phyloP scores from a whole-genome alignment of 2,888 invertebrate genomes.

The Autographa pulchrina region DNA sequence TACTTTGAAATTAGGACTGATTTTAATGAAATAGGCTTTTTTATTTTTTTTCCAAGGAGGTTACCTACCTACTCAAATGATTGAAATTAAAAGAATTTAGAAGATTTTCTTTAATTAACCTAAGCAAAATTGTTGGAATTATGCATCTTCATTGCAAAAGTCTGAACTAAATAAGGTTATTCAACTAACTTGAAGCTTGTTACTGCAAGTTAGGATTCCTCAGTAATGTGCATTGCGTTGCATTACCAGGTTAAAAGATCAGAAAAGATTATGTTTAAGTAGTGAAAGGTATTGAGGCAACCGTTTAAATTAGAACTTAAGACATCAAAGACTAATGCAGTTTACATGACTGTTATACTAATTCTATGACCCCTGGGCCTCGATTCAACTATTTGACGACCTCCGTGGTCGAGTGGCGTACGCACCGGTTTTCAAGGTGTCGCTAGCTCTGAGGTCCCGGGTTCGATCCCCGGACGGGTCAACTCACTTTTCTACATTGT shows the following conservation, averaged over 20 bases:
- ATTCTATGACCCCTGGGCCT: neutral
- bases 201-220: neutral
- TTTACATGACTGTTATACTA: neutral
- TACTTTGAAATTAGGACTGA: no score
- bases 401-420: no score
- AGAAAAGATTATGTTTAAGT: constrained; percentile 29
- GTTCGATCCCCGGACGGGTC: no score
- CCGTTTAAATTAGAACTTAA: constrained; percentile 2
- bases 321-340: neutral
- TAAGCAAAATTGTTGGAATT: neutral
- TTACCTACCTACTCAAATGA: no score
- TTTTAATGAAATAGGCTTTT: no score
- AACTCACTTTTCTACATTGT: no score
- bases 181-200: neutral
- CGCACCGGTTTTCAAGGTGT: no score
- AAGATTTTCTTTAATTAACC: neutral
- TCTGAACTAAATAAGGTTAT: neutral
- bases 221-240: neutral
- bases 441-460: no score
- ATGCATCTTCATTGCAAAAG: neutral
- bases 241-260: constrained; percentile 36
- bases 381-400: no score
- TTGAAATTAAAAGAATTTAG: no score
- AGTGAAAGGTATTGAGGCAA: constrained; percentile 33
- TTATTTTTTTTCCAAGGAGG: no score